phyloP scores from a whole-genome alignment of 1,140 invertebrate genomes.

The Steinernema khuongi region DNA sequence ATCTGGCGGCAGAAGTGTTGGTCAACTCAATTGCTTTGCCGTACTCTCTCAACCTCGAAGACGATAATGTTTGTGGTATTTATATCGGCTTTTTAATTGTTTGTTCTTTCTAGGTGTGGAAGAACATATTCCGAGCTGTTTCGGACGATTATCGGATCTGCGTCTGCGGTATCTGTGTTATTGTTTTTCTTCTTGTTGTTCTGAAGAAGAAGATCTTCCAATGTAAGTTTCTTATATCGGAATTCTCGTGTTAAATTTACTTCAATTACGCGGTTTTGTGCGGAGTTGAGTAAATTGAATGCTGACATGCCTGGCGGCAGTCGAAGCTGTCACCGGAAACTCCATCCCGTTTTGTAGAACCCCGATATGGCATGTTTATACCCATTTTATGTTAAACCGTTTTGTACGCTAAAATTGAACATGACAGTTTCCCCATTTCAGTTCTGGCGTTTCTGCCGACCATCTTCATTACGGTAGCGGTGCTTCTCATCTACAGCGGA shows the following conservation, averaged over 20 bases:
- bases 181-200: background rate
- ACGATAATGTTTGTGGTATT: background rate
- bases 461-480: background rate
- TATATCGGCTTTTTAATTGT: background rate
- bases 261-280: no score
- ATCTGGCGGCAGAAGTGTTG: background rate
- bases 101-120: background rate
- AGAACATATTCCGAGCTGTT: background rate
- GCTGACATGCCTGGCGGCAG: no score
- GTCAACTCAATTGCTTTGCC: background rate
- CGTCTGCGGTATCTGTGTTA: background rate
- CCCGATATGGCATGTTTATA: no score
- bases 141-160: background rate
- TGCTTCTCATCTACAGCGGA: background rate
- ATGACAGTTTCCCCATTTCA: background rate
- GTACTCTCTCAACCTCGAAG: background rate
- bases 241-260: no score
- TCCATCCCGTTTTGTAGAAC: no score
- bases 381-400: no score
- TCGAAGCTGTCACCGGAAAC: no score
- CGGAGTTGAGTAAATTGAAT: no score
- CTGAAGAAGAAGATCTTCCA: conserved; percentile 5
- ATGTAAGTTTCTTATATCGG: background rate
- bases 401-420: no score
- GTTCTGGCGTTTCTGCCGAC: background rate